Base-by-base conservation (phyloP, 1,140 invertebrate species). In the Drosophila parvula region DNA sequence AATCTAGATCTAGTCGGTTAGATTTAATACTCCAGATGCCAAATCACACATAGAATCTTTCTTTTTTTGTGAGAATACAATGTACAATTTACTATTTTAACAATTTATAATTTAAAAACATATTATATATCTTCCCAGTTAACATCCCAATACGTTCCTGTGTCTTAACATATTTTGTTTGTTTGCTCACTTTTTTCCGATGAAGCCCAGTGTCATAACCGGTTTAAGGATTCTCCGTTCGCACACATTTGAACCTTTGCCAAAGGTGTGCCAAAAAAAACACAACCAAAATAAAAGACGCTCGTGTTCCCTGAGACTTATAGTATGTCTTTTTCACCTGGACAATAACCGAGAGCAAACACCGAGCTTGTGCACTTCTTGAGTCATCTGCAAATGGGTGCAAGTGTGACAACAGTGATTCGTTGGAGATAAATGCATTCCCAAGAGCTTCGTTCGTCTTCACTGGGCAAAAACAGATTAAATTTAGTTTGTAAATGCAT, bases 171-270 rank as follows among this genome's bases (percentile, higher is more conserved):
- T 53, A 12, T 53, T 53, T 22, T 36, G 16, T 27, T 18, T 10
- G 9, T 11, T 18, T 2, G 6, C 9, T 14, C 32, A 18, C 36
- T 14, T 36, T 53, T 34, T 53, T 53, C 50, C 16, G 14, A 18
- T 38, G 18, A 36, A 36, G 50, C 22, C 22, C 50, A 22, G 32
- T 36, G 32, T 22, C 18, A 10, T 12, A 53, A 53, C 51, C 51
- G 51, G 51, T 53, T 53, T 53, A 53, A 53, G 51, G 51, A 53
- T 53, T 53, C 51, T 53, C 51, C 8, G 12, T 38, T 53, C 34
- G 34, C 51, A 53, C 51, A 53, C 51, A 53, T 38, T 53, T 53
- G 30, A 53, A 38, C 51, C 51, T 38, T 22, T 27, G 51, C 32
- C 51, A 53, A 22, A 53, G 51, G 51, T 53, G 51, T 53, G 51